A percentile compares a stretch with the other conserved stretches of the same genome.
Conservation (phyloP, 2,888 invertebrate species). For the Harpalus rufipes region DNA sequence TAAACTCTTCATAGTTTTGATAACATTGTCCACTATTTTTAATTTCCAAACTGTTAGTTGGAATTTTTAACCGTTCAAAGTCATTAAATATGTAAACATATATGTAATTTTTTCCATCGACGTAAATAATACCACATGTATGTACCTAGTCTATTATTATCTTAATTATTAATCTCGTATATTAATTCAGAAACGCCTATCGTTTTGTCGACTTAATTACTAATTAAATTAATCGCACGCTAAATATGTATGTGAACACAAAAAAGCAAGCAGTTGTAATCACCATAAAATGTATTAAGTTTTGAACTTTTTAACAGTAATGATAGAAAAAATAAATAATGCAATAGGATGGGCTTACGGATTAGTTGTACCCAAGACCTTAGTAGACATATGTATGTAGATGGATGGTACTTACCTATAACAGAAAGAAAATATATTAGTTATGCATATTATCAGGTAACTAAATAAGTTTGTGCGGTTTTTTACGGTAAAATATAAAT, state of each 20-base stretch:
- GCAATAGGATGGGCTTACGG: too few species aligned
- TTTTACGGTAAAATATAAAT: too few species aligned
- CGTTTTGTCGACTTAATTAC: neutral
- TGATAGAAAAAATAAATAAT: too few species aligned
- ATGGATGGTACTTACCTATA: too few species aligned
- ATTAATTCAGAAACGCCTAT: neutral
- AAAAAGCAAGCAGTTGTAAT: neutral
- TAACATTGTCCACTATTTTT: neutral
- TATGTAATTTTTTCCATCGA: neutral
- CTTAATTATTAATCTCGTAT: constrained; percentile 3
- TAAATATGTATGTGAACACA: neutral
- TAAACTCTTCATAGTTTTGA: neutral
- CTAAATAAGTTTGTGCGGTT: too few species aligned
- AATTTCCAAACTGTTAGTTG: neutral
- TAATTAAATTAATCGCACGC: neutral
- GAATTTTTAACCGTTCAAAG: neutral
- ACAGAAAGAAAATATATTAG: too few species aligned
- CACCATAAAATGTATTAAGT: neutral
- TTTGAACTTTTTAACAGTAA: too few species aligned
- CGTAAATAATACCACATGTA: neutral
- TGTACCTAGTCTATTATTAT: neutral
- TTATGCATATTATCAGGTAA: too few species aligned
- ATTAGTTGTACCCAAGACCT: too few species aligned
- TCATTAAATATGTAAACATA: constrained; percentile 4
- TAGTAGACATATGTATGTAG: too few species aligned